Evolutionary conservation across 2,113 vertebrate genomes (phyloP).

Genomic region (Psittacara wagleri): DNA sequence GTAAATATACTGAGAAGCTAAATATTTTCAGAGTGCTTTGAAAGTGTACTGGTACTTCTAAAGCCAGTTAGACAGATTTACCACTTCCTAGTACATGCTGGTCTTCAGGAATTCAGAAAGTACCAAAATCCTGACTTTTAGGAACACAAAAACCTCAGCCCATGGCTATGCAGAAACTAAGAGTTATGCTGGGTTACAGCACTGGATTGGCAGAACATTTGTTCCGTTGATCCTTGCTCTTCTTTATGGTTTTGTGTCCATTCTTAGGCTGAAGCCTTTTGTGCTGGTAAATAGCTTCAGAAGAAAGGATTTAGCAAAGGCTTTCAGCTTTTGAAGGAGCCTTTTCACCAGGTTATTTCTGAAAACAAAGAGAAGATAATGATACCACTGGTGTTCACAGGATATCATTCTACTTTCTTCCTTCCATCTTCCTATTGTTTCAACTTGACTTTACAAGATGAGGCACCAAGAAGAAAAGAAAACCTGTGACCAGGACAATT

Average conservation of each 20-base stretch:
- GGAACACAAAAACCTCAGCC: background rate
- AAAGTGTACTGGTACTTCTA: background rate
- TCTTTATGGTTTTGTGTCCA: background rate
- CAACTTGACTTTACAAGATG: background rate
- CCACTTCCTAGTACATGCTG: background rate
- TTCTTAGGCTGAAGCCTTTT: background rate
- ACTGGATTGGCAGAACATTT: background rate
- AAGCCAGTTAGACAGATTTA: background rate
- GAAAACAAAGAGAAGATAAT: conserved; percentile 29
- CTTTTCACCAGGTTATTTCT: background rate
- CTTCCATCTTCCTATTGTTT: background rate
- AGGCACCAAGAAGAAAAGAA: background rate
- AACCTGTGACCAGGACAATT: background rate
- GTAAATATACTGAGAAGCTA: background rate
- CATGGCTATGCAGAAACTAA: background rate
- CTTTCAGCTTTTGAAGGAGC: background rate
- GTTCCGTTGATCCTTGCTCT: background rate
- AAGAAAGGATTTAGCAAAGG: background rate
- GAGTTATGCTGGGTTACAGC: background rate
- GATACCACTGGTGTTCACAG: background rate
- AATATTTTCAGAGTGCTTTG: background rate
- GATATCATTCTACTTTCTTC: background rate
- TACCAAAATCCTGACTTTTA: background rate
- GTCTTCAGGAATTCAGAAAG: background rate
- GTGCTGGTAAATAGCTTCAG: background rate